These are phyloP conservation scores for Chelon labrosus DNA, from an alignment of 2,797 vertebrate species.

Conservation along the genomic window DNA sequence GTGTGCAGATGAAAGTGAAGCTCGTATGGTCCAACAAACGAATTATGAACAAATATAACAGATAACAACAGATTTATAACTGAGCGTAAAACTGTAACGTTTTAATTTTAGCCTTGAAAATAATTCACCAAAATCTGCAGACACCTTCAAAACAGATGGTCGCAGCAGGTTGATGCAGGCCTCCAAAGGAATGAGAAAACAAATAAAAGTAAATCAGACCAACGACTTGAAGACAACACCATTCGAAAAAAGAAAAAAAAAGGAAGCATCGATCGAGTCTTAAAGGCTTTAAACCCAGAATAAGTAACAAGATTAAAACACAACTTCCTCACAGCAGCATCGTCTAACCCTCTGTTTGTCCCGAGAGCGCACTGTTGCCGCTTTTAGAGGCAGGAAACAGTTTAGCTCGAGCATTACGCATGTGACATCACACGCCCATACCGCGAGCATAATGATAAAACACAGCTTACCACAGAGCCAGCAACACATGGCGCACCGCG, in stretches of 20 bases:
- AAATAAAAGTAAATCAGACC: background rate
- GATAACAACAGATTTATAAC: background rate
- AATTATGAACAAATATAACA: background rate
- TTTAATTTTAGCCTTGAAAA: background rate
- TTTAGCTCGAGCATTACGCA: conserved; percentile 35
- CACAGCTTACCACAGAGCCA: conserved; percentile 89
- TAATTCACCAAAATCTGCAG: background rate
- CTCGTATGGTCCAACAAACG: conserved; percentile 9
- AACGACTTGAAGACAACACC: background rate
- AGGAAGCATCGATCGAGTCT: background rate
- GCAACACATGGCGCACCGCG: conserved; percentile 72
- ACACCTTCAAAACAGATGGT: background rate
- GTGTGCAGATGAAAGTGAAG: background rate
- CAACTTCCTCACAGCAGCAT: conserved; percentile 38
- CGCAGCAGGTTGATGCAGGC: conserved; percentile 51
- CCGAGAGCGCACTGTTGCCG: conserved; percentile 32
- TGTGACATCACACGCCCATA: conserved; percentile 80
- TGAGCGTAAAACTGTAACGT: too few species aligned
- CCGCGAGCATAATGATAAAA: conserved; percentile 70
- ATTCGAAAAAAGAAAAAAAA: background rate
- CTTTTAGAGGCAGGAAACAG: conserved; percentile 68
- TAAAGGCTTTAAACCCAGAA: background rate
- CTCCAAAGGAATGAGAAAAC: conserved; percentile 2
- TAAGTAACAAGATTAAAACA: conserved; percentile 7
- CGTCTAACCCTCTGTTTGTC: conserved; percentile 4